phyloP scores from a whole-genome alignment of 2,888 invertebrate genomes.

The Synanthedon formicaeformis region DNA sequence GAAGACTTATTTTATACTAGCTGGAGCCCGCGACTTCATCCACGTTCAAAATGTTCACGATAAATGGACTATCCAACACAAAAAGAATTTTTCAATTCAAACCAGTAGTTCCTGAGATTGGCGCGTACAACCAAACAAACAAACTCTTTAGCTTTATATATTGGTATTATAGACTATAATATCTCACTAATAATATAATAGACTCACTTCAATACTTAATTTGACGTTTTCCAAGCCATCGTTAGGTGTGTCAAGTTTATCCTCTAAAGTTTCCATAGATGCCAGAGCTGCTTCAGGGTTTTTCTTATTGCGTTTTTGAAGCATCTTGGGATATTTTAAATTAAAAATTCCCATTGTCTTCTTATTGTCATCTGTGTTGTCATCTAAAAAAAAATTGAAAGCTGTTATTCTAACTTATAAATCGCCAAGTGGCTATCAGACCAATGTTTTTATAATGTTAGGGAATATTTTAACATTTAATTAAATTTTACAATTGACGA shows the following conservation, averaged over 20 bases:
- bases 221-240: constrained; percentile 82
- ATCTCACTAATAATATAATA: no score
- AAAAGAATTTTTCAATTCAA: no score
- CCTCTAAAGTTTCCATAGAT: constrained; percentile 85
- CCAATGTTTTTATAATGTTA: neutral
- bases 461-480: no score
- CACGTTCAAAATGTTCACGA: no score
- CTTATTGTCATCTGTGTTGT: constrained; percentile 3
- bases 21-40: no score
- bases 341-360: constrained; percentile 25
- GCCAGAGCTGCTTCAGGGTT: constrained; percentile 79
- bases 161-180: no score
- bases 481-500: no score
- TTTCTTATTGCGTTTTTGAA: constrained; percentile 67
- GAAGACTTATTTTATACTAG: no score
- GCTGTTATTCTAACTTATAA: neutral
- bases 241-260: constrained; percentile 76
- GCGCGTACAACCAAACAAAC: no score
- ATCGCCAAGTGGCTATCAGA: neutral
- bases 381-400: constrained; percentile 3
- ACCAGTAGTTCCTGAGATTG: no score
- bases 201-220: constrained; percentile 68
- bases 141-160: no score
- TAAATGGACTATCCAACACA: no score
- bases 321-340: constrained; percentile 60